These are phyloP conservation scores for Phalloptychus januarius DNA, from an alignment of 2,797 vertebrate species.

Conservation along the genomic window DNA sequence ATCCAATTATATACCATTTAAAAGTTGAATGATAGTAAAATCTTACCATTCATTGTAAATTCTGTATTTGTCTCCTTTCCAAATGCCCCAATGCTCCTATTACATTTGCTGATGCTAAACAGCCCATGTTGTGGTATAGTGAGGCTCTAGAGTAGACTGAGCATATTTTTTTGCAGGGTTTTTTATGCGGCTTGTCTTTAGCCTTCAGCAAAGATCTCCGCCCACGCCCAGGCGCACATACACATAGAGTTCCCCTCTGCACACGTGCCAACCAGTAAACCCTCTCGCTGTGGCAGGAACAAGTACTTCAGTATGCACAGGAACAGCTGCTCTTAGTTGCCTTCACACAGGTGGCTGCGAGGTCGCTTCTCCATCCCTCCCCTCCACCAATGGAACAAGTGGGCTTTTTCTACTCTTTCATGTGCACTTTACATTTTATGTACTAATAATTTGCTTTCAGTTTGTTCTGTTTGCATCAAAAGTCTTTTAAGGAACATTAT, in stretches of 20 bases:
- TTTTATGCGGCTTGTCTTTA: constrained; percentile 8
- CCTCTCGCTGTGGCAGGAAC: constrained; percentile 62
- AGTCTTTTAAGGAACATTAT: constrained; percentile 41
- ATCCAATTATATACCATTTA: not conserved
- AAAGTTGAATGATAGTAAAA: not conserved
- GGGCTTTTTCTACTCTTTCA: constrained; percentile 12
- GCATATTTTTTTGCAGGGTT: not conserved
- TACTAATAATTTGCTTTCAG: constrained; percentile 62
- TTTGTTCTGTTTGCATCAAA: constrained; percentile 24
- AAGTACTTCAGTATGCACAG: constrained; percentile 73
- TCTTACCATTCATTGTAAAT: not conserved
- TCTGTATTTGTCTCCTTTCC: not conserved
- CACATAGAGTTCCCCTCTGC: constrained; percentile 45
- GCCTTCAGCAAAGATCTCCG: constrained; percentile 30
- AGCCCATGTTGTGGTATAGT: constrained; percentile 38
- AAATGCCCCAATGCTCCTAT: constrained; percentile 15
- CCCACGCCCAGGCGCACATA: constrained; percentile 26
- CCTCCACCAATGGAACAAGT: constrained; percentile 67
- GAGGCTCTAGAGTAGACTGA: constrained; percentile 12
- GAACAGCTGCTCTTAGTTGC: constrained; percentile 73
- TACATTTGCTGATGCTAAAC: constrained; percentile 23
- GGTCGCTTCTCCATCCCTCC: constrained; percentile 50
- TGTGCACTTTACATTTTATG: constrained; percentile 44
- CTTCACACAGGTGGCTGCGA: constrained; percentile 72
- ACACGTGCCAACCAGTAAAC: constrained; percentile 71